Base-by-base conservation (phyloP, 2,888 invertebrate species). In the Tetranychus piercei region DNA sequence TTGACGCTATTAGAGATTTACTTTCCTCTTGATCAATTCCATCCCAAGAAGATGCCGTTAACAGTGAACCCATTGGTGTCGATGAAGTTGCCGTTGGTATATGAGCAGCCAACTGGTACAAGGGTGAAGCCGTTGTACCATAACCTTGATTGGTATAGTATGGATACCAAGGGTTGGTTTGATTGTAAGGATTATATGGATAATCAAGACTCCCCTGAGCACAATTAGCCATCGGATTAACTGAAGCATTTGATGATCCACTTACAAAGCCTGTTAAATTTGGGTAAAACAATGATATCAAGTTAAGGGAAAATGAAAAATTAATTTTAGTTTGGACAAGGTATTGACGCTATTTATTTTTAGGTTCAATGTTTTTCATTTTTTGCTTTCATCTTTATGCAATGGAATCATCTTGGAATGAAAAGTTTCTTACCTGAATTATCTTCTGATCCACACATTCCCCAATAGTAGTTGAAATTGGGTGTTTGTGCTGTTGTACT, bases 161-260 rank as follows among this genome's bases (percentile, higher is more conserved):
- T 1, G 71, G n/a, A 11, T 71, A 71, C 44, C 71, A 44, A n/a
- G 34, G 45, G 34, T 18, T 71, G 15, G 71, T 18, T 45, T 71
- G 71, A 71, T 34, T 71, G 43, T 71, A 71, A 44, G 44, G 44
- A 23, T 34, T 34, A 45, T 71, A 71, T 11, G 71, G 43, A 71
- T 71, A 71, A 15, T 71, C 71, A 20, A 71, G 71, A 20, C 44
- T 15, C 15, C 23, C 45, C 44, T 71, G 71, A 11, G 44, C 15
- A 71, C 71, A 71, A 23, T 20, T 44, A 20, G 71, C 71, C 20
- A 23, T 69, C 20, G 69, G 34, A 69, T 69, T 69, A 23, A 69
- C 69, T 20, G 69, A 23, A 11, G 69, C 6, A 69, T 23, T 69
- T 5, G 20, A 23, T 69, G 22, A 23, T 69, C 22, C 69, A 69